Evolutionary conservation across 1,140 invertebrate species (phyloP), one percentile per base, ranked within the genome.

Genomic region (Goniozus legneri): DNA sequence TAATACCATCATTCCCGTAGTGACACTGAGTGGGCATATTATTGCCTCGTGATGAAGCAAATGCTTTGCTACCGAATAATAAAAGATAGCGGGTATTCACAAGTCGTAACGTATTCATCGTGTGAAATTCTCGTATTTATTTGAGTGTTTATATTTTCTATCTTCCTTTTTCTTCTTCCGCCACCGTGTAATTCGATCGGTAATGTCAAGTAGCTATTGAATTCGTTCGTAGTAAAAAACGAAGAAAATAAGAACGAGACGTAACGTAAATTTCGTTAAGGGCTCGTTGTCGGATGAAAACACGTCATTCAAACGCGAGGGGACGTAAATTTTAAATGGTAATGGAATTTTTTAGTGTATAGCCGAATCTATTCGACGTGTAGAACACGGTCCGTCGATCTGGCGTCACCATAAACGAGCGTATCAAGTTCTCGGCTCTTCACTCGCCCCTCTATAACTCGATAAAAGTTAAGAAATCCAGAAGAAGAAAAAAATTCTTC

Each of bases 51-150:
- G 56, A 47, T 58, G 54, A 64, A 64, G 56, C 57, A 60, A 64
- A 62, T 47, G 53, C 49, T 46, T 27, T 50, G 50, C 60, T 57
- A 62, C 62, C 42, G 55, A 24, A 50, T 50, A 48, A 60, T 60
- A 65, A 64, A 61, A 60, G 63, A 64, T 65, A 64, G 52, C 50
- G n/a, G n/a, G n/a, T n/a, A n/a, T n/a, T n/a, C n/a, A n/a, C n/a
- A n/a, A n/a, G n/a, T n/a, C n/a, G n/a, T n/a, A n/a, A n/a, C n/a
- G n/a, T n/a, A n/a, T n/a, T n/a, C n/a, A n/a, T n/a, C n/a, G n/a
- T n/a, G n/a, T n/a, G n/a, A n/a, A n/a, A n/a, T n/a, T n/a, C n/a
- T n/a, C n/a, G n/a, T n/a, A n/a, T n/a, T n/a, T n/a, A n/a, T n/a
- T n/a, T n/a, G n/a, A n/a, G n/a, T n/a, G n/a, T n/a, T n/a, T n/a